Evolutionary conservation across 2,797 vertebrate genomes (phyloP).

Genomic region (Chelmon rostratus): DNA sequence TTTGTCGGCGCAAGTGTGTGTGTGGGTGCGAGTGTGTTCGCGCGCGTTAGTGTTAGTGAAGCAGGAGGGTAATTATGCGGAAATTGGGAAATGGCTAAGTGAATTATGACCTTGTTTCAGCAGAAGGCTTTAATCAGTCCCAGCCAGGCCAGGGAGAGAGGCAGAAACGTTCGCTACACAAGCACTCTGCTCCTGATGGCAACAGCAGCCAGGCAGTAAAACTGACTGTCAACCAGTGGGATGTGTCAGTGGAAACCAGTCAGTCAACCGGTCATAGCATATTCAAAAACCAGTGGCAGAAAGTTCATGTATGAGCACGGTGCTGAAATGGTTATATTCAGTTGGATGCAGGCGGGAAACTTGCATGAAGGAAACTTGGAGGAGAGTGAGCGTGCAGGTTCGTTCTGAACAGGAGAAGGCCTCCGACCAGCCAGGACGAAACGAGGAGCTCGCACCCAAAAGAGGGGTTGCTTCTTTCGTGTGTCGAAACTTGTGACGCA

Average conservation of each 20-base stretch:
- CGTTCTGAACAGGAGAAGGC: no score
- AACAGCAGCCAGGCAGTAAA: conserved; percentile 52
- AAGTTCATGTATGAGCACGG: neutral
- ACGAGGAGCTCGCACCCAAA: no score
- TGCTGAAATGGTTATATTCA: neutral
- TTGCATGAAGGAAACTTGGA: no score
- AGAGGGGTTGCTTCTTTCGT: no score
- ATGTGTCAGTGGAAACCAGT: conserved; percentile 51
- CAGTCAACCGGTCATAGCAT: conserved; percentile 19
- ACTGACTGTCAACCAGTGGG: conserved; percentile 43
- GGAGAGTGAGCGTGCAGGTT: no score
- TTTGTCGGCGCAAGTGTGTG: conserved; percentile 58
- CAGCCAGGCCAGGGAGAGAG: conserved; percentile 66
- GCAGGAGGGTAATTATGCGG: conserved; percentile 82
- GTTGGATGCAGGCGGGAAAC: no score
- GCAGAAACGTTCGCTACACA: conserved; percentile 50
- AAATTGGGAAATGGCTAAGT: conserved; percentile 85
- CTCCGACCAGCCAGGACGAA: no score
- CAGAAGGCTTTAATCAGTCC: conserved; percentile 81
- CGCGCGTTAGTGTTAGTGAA: conserved; percentile 53
- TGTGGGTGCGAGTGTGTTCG: conserved; percentile 29
- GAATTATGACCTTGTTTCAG: conserved; percentile 86
- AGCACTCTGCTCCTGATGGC: conserved; percentile 56
- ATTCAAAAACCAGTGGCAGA: conserved; percentile 2
- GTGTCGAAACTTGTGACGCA: no score